These are phyloP conservation scores for Mythimna loreyi DNA, from an alignment of 2,888 invertebrate species.

Conservation along the genomic window DNA sequence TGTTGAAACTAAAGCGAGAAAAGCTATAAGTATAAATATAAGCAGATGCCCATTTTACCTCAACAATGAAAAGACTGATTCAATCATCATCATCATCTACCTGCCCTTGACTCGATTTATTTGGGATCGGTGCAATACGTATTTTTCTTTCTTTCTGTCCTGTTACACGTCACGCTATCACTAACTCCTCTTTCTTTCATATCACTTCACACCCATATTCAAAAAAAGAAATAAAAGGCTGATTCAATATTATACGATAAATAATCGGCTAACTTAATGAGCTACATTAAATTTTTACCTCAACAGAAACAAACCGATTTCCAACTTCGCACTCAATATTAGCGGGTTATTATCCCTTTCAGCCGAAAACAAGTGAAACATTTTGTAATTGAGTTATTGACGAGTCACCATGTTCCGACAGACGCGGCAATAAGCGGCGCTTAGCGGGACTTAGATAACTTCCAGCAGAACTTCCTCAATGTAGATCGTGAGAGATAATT, in stretches of 20 bases:
- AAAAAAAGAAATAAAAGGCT: not conserved
- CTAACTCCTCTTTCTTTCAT: too few relatives aligned
- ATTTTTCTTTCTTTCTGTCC: too few relatives aligned
- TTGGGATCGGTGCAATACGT: too few relatives aligned
- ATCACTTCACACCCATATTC: too few relatives aligned
- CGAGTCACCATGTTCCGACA: conserved; percentile 43
- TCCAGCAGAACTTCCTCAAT: conserved; percentile 29
- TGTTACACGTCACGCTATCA: too few relatives aligned
- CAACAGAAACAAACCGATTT: not conserved
- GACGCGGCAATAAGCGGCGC: conserved; percentile 40
- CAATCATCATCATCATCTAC: too few relatives aligned
- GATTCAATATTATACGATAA: not conserved
- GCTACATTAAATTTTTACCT: not conserved
- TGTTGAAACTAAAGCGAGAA: not conserved
- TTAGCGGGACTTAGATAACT: conserved; percentile 47
- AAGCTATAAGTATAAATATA: too few relatives aligned
- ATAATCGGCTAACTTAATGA: not conserved
- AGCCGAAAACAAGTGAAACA: conserved; percentile 33
- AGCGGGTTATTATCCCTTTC: conserved; percentile 26
- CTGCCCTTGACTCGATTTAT: too few relatives aligned
- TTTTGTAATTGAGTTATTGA: conserved; percentile 55
- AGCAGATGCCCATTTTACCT: too few relatives aligned
- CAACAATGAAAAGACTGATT: too few relatives aligned
- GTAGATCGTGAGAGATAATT: conserved; percentile 43
- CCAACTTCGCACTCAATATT: conserved; percentile 6